Conservation (phyloP, 1,140 invertebrate genomes). For the Elymnias hypermnestra region DNA sequence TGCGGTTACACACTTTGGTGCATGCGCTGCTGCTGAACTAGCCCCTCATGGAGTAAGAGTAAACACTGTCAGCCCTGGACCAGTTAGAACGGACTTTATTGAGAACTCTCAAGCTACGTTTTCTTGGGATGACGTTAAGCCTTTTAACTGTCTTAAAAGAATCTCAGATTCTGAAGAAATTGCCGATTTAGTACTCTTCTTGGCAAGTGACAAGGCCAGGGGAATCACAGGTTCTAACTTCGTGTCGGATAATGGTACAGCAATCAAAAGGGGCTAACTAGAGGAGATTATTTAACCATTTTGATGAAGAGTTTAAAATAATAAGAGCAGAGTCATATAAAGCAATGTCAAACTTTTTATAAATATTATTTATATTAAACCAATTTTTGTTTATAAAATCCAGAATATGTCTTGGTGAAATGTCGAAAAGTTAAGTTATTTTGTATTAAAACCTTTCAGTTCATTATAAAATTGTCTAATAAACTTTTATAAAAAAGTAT, state of each 20-base stretch:
- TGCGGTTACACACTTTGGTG: not conserved
- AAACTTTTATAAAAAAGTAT: too few relatives aligned
- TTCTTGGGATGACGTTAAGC: not conserved
- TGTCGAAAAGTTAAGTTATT: too few relatives aligned
- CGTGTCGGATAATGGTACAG: slow-evolving; percentile 6
- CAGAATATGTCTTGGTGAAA: too few relatives aligned
- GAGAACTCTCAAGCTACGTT: not conserved
- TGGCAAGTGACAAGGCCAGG: slow-evolving; percentile 12
- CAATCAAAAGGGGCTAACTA: not conserved
- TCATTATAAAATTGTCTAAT: too few relatives aligned
- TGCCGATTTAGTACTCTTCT: slow-evolving; percentile 6
- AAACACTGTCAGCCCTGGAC: not conserved
- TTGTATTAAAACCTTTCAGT: too few relatives aligned
- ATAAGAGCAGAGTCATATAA: too few relatives aligned
- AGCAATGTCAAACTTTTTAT: too few relatives aligned
- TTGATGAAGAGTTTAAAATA: too few relatives aligned
- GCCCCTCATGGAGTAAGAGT: too few relatives aligned
- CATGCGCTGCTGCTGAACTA: not conserved
- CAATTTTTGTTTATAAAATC: too few relatives aligned
- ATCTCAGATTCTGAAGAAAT: slow-evolving; percentile 11
- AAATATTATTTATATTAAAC: too few relatives aligned
- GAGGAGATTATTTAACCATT: too few relatives aligned
- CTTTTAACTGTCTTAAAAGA: not conserved
- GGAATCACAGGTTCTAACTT: slow-evolving; percentile 7
- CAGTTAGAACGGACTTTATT: not conserved